phyloP scores from a whole-genome alignment of 1,140 invertebrate species.

The Drosophila bocki region DNA sequence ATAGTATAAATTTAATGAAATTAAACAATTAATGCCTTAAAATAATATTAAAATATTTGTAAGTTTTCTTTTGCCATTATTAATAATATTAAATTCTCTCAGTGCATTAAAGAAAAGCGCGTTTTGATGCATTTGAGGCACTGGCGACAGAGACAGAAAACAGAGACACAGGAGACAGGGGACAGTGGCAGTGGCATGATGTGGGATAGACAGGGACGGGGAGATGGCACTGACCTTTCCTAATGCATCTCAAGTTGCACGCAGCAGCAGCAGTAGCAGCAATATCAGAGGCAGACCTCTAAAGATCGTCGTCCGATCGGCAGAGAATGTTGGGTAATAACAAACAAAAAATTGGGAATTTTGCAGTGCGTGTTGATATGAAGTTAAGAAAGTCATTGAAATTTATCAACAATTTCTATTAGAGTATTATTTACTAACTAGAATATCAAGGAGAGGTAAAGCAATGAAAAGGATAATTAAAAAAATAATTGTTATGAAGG shows the following conservation, averaged over 20 bases:
- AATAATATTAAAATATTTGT: too few relatives aligned
- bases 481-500: too few relatives aligned
- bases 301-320: conserved; percentile 34
- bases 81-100: background rate
- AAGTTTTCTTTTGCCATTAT: too few relatives aligned
- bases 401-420: conserved; percentile 27
- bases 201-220: background rate
- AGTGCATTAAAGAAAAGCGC: conserved; percentile 54
- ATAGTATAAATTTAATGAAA: too few relatives aligned
- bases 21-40: too few relatives aligned
- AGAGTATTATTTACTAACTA: background rate
- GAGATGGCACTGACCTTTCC: conserved; percentile 79
- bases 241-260: conserved; percentile 78
- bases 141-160: conserved; percentile 47
- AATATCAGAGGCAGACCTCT: conserved; percentile 28
- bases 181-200: conserved; percentile 5
- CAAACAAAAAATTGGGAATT: conserved; percentile 43
- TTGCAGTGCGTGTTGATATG: conserved; percentile 21
- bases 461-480: background rate
- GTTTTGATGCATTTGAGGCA: conserved; percentile 81
- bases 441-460: background rate
- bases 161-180: background rate
- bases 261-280: conserved; percentile 28
- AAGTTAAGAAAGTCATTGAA: conserved; percentile 18
- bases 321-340: conserved; percentile 35